These are phyloP conservation scores for Papilio dardanus DNA, from an alignment of 1,140 invertebrate genomes.

Conservation along the genomic window DNA sequence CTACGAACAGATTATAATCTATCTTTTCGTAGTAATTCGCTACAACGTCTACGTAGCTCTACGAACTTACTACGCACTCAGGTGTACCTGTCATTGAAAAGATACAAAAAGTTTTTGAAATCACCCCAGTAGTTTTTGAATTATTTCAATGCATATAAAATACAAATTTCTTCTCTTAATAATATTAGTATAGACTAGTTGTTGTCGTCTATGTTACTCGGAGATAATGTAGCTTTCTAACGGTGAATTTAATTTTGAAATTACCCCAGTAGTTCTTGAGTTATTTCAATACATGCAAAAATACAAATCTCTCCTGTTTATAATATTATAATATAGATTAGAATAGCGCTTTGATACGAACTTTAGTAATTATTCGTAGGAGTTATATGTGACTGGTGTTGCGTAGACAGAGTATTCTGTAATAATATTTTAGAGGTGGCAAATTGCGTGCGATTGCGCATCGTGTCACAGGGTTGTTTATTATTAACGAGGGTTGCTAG, in stretches of 20 bases:
- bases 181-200: too few species aligned
- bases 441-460: conserved; percentile 38
- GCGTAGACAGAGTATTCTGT: conserved; percentile 32
- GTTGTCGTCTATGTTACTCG: too few species aligned
- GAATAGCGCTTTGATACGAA: not conserved
- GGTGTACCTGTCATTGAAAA: too few species aligned
- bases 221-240: too few species aligned
- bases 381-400: conserved; percentile 28
- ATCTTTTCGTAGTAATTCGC: not conserved
- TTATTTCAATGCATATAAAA: too few species aligned
- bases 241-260: too few species aligned
- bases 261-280: too few species aligned
- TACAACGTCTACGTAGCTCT: conserved; percentile 22
- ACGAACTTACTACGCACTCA: conserved; percentile 33
- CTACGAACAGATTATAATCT: not conserved
- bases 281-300: too few species aligned
- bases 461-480: conserved; percentile 29
- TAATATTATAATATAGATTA: not conserved
- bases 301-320: too few species aligned
- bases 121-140: too few species aligned
- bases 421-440: conserved; percentile 36
- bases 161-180: too few species aligned
- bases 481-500: conserved; percentile 33
- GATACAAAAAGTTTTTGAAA: too few species aligned
- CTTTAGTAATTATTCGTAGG: conserved; percentile 17